phyloP scores from a whole-genome alignment of 1,140 invertebrate species.

The Pantala flavescens region DNA sequence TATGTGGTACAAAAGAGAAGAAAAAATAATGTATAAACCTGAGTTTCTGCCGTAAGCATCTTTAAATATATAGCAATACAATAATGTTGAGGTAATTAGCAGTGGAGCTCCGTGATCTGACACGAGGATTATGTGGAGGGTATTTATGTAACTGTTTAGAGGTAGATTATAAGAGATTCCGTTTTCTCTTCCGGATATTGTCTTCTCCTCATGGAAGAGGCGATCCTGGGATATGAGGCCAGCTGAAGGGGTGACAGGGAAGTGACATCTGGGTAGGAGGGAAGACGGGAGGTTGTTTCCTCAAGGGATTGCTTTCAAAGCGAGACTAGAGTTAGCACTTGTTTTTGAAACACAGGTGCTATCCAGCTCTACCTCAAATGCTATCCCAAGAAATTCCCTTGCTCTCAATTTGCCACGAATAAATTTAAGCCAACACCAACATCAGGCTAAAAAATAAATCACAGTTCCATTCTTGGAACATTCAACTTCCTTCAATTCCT shows the following conservation, averaged over 20 bases:
- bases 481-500: neutral
- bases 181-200: slow-evolving; percentile 9
- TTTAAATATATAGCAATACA: neutral
- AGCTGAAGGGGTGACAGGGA: neutral
- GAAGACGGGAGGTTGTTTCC: neutral
- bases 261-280: neutral
- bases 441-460: neutral
- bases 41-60: neutral
- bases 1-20: neutral
- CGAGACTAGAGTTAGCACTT: neutral
- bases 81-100: slow-evolving; percentile 6
- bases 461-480: neutral
- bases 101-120: slow-evolving; percentile 7
- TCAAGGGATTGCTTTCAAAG: slow-evolving; percentile 1
- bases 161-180: slow-evolving; percentile 6
- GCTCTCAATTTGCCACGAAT: neutral
- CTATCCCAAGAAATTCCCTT: neutral
- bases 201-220: slow-evolving; percentile 1
- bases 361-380: neutral
- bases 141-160: neutral
- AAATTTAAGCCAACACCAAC: neutral
- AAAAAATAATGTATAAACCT: slow-evolving; percentile 11
- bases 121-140: slow-evolving; percentile 1
- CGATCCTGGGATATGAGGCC: slow-evolving; percentile 2
- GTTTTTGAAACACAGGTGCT: neutral